A percentile compares a stretch with the other conserved stretches of the same genome.
Evolutionary conservation across 2,113 vertebrate genomes (phyloP).

Genomic region (Lagenorhynchus albirostris): DNA sequence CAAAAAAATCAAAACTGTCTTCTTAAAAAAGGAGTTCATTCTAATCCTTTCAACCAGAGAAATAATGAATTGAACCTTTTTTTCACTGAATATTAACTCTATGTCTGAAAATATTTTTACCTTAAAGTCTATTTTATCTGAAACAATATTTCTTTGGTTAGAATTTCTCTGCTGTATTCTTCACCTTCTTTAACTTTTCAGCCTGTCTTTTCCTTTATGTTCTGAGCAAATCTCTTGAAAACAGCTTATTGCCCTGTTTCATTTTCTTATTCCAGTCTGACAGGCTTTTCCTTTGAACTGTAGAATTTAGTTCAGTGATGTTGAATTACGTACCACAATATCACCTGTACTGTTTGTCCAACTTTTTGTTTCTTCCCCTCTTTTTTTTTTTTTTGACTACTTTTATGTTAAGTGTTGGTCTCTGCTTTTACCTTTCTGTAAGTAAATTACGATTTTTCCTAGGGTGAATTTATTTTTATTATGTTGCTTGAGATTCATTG

Average conservation of each 20-base stretch:
- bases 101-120: neutral
- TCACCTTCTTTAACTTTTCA: neutral
- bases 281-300: neutral
- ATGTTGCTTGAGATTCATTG: neutral
- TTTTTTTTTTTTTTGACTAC: neutral
- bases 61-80: neutral
- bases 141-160: neutral
- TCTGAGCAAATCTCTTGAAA: neutral
- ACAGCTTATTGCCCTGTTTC: neutral
- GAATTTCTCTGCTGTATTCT: neutral
- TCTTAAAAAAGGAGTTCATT: neutral
- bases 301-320: neutral
- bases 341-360: neutral
- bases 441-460: neutral
- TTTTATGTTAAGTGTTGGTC: neutral
- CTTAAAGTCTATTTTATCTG: neutral
- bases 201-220: neutral
- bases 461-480: neutral
- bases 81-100: neutral
- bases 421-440: neutral
- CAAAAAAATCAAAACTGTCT: neutral
- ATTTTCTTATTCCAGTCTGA: neutral
- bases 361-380: neutral
- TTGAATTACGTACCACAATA: neutral
- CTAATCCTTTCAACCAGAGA: neutral